These are phyloP conservation scores for Pantala flavescens DNA, from an alignment of 1,140 invertebrate species.

Conservation along the genomic window DNA sequence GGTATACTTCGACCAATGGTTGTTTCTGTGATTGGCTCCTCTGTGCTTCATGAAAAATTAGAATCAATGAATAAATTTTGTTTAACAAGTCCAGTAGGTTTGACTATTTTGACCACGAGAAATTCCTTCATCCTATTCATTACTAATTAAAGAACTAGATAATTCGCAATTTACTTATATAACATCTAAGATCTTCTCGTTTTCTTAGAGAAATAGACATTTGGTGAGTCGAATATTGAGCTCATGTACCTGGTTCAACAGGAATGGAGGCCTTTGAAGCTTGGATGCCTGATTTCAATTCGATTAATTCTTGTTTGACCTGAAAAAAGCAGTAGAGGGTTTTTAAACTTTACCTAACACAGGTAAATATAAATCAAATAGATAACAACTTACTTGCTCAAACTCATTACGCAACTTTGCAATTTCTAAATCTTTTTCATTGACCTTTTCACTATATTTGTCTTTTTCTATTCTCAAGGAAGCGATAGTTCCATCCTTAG, in stretches of 20 bases:
- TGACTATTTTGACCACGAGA: conserved; percentile 13
- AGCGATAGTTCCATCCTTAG: conserved; percentile 32
- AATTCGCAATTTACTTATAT: too few relatives aligned
- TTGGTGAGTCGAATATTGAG: too few relatives aligned
- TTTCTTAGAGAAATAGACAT: too few relatives aligned
- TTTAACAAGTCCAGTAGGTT: neutral
- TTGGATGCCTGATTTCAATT: neutral
- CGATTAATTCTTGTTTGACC: neutral
- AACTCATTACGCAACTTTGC: conserved; percentile 32
- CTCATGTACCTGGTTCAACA: conserved; percentile 20
- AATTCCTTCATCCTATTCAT: conserved; percentile 27
- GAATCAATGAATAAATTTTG: conserved; percentile 8
- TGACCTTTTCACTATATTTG: conserved; percentile 28
- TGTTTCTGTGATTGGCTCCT: conserved; percentile 30
- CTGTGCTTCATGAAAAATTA: neutral
- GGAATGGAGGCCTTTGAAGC: neutral
- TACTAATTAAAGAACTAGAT: conserved; percentile 17
- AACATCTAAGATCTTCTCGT: too few relatives aligned
- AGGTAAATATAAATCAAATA: neutral
- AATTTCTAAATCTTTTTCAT: conserved; percentile 31
- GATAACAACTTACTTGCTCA: conserved; percentile 13
- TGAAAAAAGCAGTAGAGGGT: neutral
- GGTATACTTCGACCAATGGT: conserved; percentile 30
- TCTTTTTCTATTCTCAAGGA: conserved; percentile 35
- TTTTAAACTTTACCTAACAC: neutral